Evolutionary conservation across 2,888 invertebrate genomes (phyloP), one percentile per base, ranked within the genome.

Genomic region (Frankliniella intonsa): DNA sequence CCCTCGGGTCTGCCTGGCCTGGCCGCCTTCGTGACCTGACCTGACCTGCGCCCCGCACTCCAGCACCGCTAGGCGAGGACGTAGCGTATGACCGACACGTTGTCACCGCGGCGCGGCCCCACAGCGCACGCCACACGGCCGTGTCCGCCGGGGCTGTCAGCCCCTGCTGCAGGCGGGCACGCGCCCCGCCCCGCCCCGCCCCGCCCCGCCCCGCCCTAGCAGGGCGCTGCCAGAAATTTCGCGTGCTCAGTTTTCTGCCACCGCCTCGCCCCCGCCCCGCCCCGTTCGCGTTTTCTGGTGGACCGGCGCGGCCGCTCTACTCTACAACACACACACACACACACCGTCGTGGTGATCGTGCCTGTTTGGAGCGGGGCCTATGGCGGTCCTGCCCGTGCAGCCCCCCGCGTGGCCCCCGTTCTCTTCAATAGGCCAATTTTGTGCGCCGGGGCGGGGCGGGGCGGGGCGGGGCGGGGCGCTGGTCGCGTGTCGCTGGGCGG

Each of bases 201-300:
- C 82, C 82, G 49, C 81, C 81, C 81, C 49, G 19, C 19, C 50
- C 38, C 38, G 38, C 38, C 38, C 38, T n/a, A n/a, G n/a, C n/a
- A n/a, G 38, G 38, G 38, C 38, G 38, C 38, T 38, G 38, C 38
- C 38, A 38, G 38, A 38, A 5, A 38, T 38, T 38, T 38, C 38
- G 38, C 38, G 38, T 38, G 38, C 38, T 38, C 38, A 38, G 3
- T 38, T 38, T 38, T 38, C 38, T 25, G n/a, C 80, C 49, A 8
- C 82, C 51, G n/a, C 80, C 49, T 17, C 82, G 82, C 84, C 84
- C 80, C 84, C 82, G 82, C 81, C 38, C 2, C 38, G 38, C 38
- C 38, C 2, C 38, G 38, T 38, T 38, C 38, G 38, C 38, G 38
- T 38, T 38, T 38, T 38, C 38, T 38, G 38, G 5, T 38, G 38